A percentile compares a stretch with the other conserved stretches of the same genome.
phyloP scores from a whole-genome alignment of 2,113 vertebrate genomes.

The Neogobius melanostomus region DNA sequence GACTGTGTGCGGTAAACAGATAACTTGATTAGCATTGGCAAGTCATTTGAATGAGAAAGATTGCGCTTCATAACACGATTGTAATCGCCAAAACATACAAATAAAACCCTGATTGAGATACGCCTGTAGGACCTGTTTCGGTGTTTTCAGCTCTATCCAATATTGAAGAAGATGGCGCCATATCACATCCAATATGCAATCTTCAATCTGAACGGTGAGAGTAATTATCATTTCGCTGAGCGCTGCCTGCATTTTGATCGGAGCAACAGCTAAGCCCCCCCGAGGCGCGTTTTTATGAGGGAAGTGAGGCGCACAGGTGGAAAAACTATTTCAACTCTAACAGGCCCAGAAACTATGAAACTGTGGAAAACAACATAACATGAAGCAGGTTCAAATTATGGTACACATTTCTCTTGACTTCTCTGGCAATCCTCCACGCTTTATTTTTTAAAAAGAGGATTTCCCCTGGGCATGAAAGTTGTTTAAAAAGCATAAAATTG shows the following conservation, averaged over 20 bases:
- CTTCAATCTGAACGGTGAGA: neutral
- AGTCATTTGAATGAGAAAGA: neutral
- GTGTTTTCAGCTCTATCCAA: neutral
- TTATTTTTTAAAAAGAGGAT: too few species aligned
- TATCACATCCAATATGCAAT: neutral
- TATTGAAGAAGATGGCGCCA: neutral
- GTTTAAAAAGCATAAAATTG: too few species aligned
- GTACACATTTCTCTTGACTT: neutral
- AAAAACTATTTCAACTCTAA: neutral
- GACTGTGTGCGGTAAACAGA: neutral
- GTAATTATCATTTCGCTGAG: conserved; percentile 2
- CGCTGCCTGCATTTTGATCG: neutral
- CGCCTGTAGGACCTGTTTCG: neutral
- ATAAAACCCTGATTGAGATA: neutral
- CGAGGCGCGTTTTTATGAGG: neutral
- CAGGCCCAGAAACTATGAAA: neutral
- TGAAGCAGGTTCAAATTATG: neutral
- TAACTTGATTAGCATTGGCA: neutral
- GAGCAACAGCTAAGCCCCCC: neutral
- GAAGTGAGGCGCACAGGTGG: neutral
- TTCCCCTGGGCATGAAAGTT: too few species aligned
- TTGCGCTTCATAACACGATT: neutral
- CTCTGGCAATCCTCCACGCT: neutral
- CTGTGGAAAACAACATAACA: neutral
- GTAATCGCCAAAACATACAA: neutral